A percentile compares a stretch with the other conserved stretches of the same genome.
Conservation (phyloP, 2,113 vertebrate species). For the Mola mola region DNA sequence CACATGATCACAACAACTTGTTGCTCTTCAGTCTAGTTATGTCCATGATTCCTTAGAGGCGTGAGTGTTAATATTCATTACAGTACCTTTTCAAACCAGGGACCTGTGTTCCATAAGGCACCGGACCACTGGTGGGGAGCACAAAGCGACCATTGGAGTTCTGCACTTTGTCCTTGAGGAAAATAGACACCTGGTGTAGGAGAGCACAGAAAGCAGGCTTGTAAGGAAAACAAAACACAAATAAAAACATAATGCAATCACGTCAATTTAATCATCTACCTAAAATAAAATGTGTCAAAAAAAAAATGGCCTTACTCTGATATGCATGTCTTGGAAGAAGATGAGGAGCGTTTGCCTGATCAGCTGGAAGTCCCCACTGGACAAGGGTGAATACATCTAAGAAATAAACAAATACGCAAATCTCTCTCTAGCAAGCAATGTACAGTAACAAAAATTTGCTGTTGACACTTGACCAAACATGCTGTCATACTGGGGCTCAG, state of each 20-base stretch:
- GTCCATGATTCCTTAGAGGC: too few species aligned
- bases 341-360: constrained; percentile 95
- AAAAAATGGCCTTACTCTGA: constrained; percentile 85
- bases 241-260: background rate
- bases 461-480: too few species aligned
- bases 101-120: constrained; percentile 91
- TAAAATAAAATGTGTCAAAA: background rate
- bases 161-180: constrained; percentile 97
- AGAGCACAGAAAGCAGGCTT: background rate
- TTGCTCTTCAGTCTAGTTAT: too few species aligned
- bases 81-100: constrained; percentile 96
- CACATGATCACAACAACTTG: too few species aligned
- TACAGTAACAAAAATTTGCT: too few species aligned
- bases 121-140: constrained; percentile 90
- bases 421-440: too few species aligned
- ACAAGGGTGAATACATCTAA: constrained; percentile 85
- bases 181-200: constrained; percentile 91
- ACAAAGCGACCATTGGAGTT: constrained; percentile 96
- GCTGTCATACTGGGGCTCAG: too few species aligned
- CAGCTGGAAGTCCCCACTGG: constrained; percentile 92
- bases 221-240: background rate
- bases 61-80: too few species aligned
- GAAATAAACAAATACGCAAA: background rate
- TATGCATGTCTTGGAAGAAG: constrained; percentile 99
- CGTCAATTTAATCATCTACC: background rate